Evolutionary conservation across 1,140 invertebrate genomes (phyloP).

Genomic region (Drosophila arawakana): DNA sequence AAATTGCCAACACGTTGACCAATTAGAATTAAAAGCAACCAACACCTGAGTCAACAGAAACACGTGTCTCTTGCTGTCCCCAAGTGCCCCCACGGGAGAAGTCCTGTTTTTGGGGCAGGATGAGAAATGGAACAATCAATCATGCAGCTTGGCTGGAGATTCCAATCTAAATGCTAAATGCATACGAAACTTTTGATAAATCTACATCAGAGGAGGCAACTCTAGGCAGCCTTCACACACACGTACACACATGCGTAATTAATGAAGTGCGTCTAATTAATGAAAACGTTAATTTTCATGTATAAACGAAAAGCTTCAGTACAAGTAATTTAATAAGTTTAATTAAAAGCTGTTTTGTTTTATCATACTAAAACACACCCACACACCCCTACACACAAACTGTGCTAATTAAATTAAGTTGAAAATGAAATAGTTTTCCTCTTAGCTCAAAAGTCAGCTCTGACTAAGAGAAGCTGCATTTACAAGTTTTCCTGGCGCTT

Average conservation of each 20-base stretch:
- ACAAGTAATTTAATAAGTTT: conserved; percentile 73
- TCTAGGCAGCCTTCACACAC: conserved; percentile 9
- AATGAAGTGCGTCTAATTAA: conserved; percentile 64
- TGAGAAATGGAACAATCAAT: conserved; percentile 56
- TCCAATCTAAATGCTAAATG: conserved; percentile 59
- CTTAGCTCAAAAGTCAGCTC: conserved; percentile 57
- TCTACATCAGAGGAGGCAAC: conserved; percentile 18
- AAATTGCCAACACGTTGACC: conserved; percentile 56
- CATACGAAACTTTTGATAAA: conserved; percentile 47
- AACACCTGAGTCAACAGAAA: conserved; percentile 61
- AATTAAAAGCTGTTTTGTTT: conserved; percentile 68
- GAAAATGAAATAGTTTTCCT: conserved; percentile 67
- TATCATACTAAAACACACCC: conserved; percentile 32
- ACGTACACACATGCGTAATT: conserved; percentile 31
- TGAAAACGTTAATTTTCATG: conserved; percentile 35
- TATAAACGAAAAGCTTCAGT: conserved; percentile 9
- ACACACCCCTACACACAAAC: conserved; percentile 23
- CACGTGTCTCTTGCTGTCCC: conserved; percentile 22
- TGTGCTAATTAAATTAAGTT: conserved; percentile 78
- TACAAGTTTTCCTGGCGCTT: conserved; percentile 20
- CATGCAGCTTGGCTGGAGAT: conserved; percentile 52
- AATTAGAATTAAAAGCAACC: conserved; percentile 60
- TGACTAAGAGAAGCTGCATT: conserved; percentile 22
- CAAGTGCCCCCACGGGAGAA: conserved; percentile 11
- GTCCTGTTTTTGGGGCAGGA: conserved; percentile 22